phyloP scores from a whole-genome alignment of 2,797 vertebrate genomes.

The Setipinna tenuifilis region DNA sequence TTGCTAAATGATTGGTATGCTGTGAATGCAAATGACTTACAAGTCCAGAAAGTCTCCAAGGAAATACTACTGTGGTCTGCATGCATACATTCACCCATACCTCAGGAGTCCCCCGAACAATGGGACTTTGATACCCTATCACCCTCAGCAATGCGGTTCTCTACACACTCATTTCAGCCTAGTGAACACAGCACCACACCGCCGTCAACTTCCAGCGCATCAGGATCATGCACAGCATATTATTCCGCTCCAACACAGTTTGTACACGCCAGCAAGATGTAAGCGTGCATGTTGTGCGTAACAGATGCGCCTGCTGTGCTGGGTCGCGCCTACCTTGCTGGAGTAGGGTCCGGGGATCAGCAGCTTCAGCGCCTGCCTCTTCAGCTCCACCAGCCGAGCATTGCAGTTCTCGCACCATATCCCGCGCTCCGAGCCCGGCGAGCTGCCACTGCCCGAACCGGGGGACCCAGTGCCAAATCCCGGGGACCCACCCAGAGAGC shows the following conservation, averaged over 20 bases:
- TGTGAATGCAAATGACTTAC: not conserved
- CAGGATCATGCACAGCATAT: not conserved
- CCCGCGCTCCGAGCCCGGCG: constrained; percentile 91
- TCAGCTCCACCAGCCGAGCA: constrained; percentile 90
- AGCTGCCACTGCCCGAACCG: constrained; percentile 93
- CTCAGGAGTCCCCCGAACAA: not conserved
- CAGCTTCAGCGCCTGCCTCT: constrained; percentile 91
- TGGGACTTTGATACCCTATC: not conserved
- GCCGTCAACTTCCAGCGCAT: not conserved
- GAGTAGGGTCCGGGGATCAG: constrained; percentile 90
- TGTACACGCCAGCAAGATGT: not conserved
- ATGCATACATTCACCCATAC: too few relatives aligned
- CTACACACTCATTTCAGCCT: not conserved
- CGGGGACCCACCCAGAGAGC: constrained; percentile 91
- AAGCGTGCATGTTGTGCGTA: constrained; percentile 36
- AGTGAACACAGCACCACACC: not conserved
- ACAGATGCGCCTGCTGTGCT: constrained; percentile 35
- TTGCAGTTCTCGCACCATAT: constrained; percentile 97
- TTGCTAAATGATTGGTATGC: not conserved
- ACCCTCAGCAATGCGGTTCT: not conserved
- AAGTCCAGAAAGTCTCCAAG: not conserved
- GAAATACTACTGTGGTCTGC: not conserved
- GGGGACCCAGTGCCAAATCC: constrained; percentile 95
- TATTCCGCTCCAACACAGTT: not conserved
- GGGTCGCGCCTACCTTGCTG: constrained; percentile 83